These are phyloP conservation scores for Macropodus opercularis DNA, from an alignment of 2,797 vertebrate genomes.

Conservation along the genomic window DNA sequence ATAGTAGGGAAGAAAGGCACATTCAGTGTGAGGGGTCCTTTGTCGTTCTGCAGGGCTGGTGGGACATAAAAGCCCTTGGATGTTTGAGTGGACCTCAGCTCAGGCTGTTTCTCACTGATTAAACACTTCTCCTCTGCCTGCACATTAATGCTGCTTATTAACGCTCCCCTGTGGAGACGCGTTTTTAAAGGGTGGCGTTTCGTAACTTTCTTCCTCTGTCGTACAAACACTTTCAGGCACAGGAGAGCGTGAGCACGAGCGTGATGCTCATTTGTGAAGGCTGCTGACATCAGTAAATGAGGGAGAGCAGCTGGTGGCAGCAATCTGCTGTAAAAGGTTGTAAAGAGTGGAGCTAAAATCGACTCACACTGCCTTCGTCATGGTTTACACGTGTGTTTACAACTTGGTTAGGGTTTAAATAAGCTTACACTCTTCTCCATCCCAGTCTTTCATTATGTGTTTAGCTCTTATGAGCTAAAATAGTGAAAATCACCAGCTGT, in stretches of 20 bases:
- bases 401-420: too few relatives aligned
- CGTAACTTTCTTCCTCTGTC: constrained; percentile 1
- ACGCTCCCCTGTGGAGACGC: background rate
- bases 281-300: constrained; percentile 3
- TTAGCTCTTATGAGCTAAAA: too few relatives aligned
- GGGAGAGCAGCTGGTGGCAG: background rate
- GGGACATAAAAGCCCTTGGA: constrained; percentile 21
- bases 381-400: too few relatives aligned
- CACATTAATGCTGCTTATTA: constrained; percentile 6
- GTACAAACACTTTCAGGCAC: background rate
- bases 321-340: constrained; percentile 4
- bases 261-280: background rate
- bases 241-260: background rate
- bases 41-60: constrained; percentile 30
- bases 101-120: constrained; percentile 7
- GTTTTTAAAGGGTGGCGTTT: background rate
- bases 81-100: constrained; percentile 5
- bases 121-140: constrained; percentile 1
- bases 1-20: constrained; percentile 34
- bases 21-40: constrained; percentile 32
- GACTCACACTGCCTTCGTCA: too few relatives aligned
- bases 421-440: too few relatives aligned
- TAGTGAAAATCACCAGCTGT: too few relatives aligned
- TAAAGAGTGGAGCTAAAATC: background rate
- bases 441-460: too few relatives aligned